Base-by-base conservation (phyloP, 1,140 invertebrate genomes). In the Zaprionus taronus region DNA sequence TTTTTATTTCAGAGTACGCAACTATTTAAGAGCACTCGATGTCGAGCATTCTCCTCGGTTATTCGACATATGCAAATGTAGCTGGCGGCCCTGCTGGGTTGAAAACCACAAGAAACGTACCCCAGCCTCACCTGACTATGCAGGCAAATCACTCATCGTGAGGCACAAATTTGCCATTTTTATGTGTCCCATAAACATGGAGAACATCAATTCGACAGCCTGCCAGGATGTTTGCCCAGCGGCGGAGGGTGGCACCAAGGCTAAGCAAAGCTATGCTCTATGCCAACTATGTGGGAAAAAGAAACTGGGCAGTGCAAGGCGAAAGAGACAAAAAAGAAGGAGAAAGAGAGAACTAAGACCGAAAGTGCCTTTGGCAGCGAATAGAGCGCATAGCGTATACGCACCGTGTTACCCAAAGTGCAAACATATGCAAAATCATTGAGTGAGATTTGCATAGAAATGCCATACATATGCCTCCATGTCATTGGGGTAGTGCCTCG, bases 361-460 rank as follows among this genome's bases (percentile, higher is more conserved):
- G 47, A 51, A 51, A 51, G 17, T 51, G 44, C 73, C 47, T 64
- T 53, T 65, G 67, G 67, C 68, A 78, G 49, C 49, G 49, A 15
- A 69, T 70, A 64, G 61, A 36, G 38, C 15, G 36, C 49, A 77
- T 64, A 51, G 62, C 65, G 73, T 81, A 83, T 83, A 83, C 81
- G 81, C 81, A 83, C 67, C 65, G 61, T 83, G 64, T 68, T 72
- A 71, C 49, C 24, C 44, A 22, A 28, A 47, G 65, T 58, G 63
- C 31, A 53, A 69, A 61, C 70, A 83, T 77, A 80, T 77, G 77
- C 73, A 80, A 74, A 86, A 78, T 84, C 70, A 74, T 84, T 63
- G 64, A 77, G 73, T 77, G 34, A 65, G 73, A 84, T 83, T 83
- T 84, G 81, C 81, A 83, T 84, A 78, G 77, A 84, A 84, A 84